A percentile compares a stretch with the other conserved stretches of the same genome.
phyloP scores from a whole-genome alignment of 2,113 vertebrate species.

The Corapipo altera region DNA sequence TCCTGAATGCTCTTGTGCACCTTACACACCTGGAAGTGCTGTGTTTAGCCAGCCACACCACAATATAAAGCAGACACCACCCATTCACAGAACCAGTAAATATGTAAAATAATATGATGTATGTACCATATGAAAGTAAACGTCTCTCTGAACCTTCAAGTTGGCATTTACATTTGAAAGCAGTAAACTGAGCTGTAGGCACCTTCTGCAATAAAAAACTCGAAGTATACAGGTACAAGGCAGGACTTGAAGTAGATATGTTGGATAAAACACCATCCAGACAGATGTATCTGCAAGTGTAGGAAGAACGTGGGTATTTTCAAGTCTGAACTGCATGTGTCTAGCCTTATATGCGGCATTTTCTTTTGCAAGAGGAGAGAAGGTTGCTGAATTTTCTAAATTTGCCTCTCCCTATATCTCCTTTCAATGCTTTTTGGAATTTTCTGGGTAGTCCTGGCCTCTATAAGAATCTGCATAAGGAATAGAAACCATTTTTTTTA shows the following conservation, averaged over 20 bases:
- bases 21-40: not conserved
- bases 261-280: not conserved
- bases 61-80: not conserved
- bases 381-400: not conserved
- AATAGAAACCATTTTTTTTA: not conserved
- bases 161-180: not conserved
- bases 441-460: not conserved
- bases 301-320: rapidly evolving
- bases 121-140: not conserved
- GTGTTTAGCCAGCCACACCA: not conserved
- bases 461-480: not conserved
- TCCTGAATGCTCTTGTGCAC: not conserved
- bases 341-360: not conserved
- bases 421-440: not conserved
- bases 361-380: not conserved
- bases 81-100: not conserved
- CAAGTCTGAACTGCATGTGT: not conserved
- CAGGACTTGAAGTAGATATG: not conserved
- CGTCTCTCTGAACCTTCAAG: not conserved
- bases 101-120: not conserved
- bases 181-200: not conserved
- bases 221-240: not conserved
- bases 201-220: not conserved
- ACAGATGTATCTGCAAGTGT: not conserved
- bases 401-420: not conserved